Evolutionary conservation across 2,113 vertebrate species (phyloP).

Genomic region (Charadrius vociferus): DNA sequence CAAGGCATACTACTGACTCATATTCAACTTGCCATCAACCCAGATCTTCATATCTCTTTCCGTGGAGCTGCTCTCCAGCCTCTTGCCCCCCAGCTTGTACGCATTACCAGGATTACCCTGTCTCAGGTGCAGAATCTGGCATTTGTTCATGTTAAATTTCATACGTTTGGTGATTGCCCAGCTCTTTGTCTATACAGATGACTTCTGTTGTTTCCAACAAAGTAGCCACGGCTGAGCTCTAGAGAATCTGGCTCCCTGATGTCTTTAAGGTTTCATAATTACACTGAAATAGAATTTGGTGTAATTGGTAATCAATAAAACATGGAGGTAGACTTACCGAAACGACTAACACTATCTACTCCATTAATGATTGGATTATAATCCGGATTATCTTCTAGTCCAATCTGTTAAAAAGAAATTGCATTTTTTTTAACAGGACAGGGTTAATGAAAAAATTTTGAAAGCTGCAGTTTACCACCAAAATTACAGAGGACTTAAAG

Average conservation of each 20-base stretch:
- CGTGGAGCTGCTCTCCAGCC: not conserved
- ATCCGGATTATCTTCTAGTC: slow-evolving; percentile 86
- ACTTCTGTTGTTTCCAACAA: not conserved
- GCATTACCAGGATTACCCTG: not conserved
- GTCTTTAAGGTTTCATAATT: not conserved
- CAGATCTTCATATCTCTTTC: not conserved
- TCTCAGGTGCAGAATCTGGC: not conserved
- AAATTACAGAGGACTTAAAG: not conserved
- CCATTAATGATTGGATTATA: slow-evolving; percentile 85
- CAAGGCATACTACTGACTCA: not conserved
- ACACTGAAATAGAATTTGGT: not conserved
- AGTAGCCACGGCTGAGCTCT: not conserved
- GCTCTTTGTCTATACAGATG: not conserved
- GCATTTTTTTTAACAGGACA: not conserved
- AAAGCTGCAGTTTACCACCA: not conserved
- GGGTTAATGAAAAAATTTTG: not conserved
- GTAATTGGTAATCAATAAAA: not conserved
- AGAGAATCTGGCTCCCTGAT: not conserved
- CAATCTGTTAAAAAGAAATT: slow-evolving; percentile 79
- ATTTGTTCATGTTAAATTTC: not conserved
- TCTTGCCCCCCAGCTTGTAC: not conserved
- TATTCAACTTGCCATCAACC: not conserved
- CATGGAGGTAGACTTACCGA: slow-evolving; percentile 77
- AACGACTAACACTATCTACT: slow-evolving; percentile 89
- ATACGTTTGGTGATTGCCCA: not conserved